phyloP scores from a whole-genome alignment of 2,113 vertebrate species.

The Corvus hawaiiensis region DNA sequence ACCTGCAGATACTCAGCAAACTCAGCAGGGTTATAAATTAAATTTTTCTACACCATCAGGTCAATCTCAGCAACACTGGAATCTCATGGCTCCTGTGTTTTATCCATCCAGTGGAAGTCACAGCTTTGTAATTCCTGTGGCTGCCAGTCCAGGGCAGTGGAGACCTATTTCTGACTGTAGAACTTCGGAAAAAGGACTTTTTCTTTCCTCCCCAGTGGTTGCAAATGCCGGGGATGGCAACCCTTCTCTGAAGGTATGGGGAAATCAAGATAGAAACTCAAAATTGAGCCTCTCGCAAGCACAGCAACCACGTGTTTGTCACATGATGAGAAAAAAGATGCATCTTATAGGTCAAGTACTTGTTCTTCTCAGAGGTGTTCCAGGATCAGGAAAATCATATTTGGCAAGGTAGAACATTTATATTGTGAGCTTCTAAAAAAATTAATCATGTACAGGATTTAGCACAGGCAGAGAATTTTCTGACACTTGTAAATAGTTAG shows the following conservation, averaged over 20 bases:
- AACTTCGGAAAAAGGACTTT: constrained; percentile 42
- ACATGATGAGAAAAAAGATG: constrained; percentile 72
- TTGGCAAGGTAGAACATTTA: constrained; percentile 84
- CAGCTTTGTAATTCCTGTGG: constrained; percentile 83
- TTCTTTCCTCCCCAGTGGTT: constrained; percentile 50
- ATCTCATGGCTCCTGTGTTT: constrained; percentile 78
- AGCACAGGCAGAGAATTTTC: not conserved
- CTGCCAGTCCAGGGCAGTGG: constrained; percentile 71
- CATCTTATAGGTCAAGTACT: constrained; percentile 81
- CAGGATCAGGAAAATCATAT: constrained; percentile 94
- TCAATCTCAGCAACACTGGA: constrained; percentile 72
- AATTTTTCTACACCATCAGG: not conserved
- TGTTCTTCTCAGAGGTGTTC: constrained; percentile 91
- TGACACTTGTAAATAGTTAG: not conserved
- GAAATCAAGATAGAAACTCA: constrained; percentile 60
- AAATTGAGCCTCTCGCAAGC: constrained; percentile 48
- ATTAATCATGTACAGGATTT: not conserved
- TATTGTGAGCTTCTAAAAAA: constrained; percentile 28
- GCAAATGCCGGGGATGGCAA: constrained; percentile 63
- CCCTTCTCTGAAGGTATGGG: constrained; percentile 75
- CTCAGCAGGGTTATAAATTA: constrained; percentile 10
- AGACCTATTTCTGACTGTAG: constrained; percentile 14
- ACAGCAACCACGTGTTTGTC: constrained; percentile 50
- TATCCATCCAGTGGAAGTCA: constrained; percentile 68
- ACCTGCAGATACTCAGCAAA: constrained; percentile 19